Evolutionary conservation across 2,797 vertebrate species (phyloP).

Genomic region (Anomalospiza imberbis): DNA sequence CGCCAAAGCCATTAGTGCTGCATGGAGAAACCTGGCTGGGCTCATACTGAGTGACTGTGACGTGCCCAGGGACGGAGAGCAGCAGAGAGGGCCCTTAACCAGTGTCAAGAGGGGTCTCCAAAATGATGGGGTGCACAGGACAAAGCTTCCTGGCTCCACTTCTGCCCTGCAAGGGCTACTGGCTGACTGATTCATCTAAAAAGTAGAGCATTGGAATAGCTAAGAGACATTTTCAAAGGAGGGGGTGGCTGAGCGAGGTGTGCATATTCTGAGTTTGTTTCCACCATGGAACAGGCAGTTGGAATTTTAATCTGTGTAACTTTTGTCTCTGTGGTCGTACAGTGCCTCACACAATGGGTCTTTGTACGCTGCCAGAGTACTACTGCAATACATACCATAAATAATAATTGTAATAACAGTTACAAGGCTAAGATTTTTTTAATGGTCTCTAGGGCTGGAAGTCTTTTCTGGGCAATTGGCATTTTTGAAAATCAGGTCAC

Average conservation of each 20-base stretch:
- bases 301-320: conserved; percentile 25
- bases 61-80: not conserved
- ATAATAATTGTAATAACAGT: conserved; percentile 47
- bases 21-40: not conserved
- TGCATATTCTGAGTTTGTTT: not conserved
- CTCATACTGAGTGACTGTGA: not conserved
- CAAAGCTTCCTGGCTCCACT: not conserved
- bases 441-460: conserved; percentile 21
- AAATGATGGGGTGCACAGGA: not conserved
- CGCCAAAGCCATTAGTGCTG: conserved; percentile 14
- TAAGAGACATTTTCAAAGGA: not conserved
- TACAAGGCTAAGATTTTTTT: conserved; percentile 6
- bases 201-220: not conserved
- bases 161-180: not conserved
- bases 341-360: conserved; percentile 6
- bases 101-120: not conserved
- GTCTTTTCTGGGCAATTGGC: conserved; percentile 28
- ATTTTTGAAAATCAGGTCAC: conserved; percentile 40
- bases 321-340: not conserved
- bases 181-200: not conserved
- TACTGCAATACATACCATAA: conserved; percentile 22
- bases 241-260: not conserved
- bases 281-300: not conserved
- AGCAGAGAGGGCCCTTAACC: not conserved
- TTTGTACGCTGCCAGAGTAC: not conserved